Conservation (phyloP, 2,113 vertebrate species). For the Phyllostomus hastatus region DNA sequence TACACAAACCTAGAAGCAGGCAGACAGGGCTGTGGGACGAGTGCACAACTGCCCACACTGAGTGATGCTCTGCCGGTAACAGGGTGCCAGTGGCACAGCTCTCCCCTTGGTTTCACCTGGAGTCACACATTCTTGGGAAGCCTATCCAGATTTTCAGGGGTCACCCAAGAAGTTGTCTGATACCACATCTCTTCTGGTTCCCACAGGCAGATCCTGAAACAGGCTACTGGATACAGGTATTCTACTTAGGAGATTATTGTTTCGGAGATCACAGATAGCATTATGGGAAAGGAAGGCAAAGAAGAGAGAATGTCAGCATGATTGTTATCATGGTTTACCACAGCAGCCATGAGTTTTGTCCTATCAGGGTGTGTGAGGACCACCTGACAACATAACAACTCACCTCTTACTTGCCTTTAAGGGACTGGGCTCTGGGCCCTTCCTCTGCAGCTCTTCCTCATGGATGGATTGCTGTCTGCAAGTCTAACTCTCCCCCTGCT, state of each 20-base stretch:
- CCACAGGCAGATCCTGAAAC: neutral
- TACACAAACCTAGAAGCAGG: neutral
- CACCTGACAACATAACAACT: neutral
- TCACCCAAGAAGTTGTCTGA: too few relatives aligned
- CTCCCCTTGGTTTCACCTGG: neutral
- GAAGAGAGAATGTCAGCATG: neutral
- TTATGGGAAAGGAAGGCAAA: too few relatives aligned
- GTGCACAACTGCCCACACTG: neutral
- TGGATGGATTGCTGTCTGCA: neutral
- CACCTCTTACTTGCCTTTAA: accelerated
- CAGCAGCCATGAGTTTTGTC: accelerated
- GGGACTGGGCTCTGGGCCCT: neutral
- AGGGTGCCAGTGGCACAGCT: accelerated
- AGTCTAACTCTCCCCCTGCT: neutral
- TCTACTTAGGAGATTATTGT: neutral
- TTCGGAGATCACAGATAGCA: neutral
- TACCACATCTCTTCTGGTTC: neutral
- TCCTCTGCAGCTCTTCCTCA: too few relatives aligned
- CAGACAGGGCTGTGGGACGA: neutral
- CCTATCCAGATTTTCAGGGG: neutral
- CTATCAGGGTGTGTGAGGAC: neutral
- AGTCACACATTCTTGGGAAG: neutral
- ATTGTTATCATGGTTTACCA: too few relatives aligned
- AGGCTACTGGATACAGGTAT: neutral
- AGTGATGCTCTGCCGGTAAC: accelerated